Evolutionary conservation across 2,113 vertebrate genomes (phyloP).

Genomic region (Chaetura pelagica): DNA sequence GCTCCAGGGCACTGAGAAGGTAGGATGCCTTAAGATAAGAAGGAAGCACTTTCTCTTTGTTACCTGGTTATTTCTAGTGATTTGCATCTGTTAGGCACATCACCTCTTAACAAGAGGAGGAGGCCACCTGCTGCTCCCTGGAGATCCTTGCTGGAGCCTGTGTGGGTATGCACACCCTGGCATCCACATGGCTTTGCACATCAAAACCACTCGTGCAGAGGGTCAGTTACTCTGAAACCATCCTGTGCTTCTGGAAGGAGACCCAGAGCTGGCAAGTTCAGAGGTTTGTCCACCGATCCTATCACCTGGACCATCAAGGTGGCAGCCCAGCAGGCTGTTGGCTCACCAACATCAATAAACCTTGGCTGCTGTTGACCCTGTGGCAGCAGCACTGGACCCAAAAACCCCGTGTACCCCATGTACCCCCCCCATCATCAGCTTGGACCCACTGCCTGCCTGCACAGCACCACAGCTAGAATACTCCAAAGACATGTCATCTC

Average conservation of each 20-base stretch:
- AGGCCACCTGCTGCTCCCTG: not conserved
- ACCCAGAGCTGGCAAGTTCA: not conserved
- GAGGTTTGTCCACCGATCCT: not conserved
- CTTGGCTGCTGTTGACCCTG: no score
- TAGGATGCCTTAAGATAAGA: not conserved
- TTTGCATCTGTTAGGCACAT: not conserved
- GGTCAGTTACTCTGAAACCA: not conserved
- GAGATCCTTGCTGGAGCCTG: not conserved
- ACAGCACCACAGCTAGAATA: not conserved
- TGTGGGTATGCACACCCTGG: not conserved
- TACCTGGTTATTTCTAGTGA: not conserved
- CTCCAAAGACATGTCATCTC: not conserved
- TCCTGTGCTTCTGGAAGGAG: not conserved
- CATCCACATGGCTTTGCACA: not conserved
- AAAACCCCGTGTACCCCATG: not conserved
- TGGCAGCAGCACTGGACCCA: not conserved
- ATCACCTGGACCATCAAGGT: not conserved
- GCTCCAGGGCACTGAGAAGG: fast-evolving
- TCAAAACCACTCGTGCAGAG: not conserved
- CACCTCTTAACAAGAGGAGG: not conserved
- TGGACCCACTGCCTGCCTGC: not conserved
- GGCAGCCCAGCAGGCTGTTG: not conserved
- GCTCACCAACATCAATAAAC: not conserved
- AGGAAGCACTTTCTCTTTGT: not conserved
- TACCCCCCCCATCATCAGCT: not conserved